A percentile compares a stretch with the other conserved stretches of the same genome.
These are phyloP conservation scores for Himalopsyche japonica DNA, from an alignment of 2,888 invertebrate species.

Conservation along the genomic window DNA sequence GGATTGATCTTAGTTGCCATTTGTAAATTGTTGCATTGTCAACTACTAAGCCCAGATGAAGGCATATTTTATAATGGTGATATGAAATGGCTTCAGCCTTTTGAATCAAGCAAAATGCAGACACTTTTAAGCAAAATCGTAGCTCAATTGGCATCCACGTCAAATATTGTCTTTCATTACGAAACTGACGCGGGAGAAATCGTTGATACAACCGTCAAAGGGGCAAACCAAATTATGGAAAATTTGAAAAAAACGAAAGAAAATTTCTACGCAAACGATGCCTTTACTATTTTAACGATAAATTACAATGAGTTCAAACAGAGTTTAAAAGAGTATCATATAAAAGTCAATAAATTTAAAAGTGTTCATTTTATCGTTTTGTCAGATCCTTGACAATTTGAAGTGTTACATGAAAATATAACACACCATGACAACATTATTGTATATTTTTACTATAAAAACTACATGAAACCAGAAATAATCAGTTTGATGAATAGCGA, in stretches of 20 bases:
- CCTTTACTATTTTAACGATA: not conserved
- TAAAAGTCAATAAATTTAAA: not conserved
- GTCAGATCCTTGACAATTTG: not conserved
- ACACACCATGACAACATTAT: not conserved
- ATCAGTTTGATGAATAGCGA: not conserved
- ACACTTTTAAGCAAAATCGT: not conserved
- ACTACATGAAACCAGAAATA: not conserved
- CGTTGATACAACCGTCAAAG: conserved; percentile 1
- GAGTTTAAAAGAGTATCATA: not conserved
- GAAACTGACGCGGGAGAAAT: not conserved
- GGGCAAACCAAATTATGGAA: not conserved
- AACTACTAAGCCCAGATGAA: too few species aligned
- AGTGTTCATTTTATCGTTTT: conserved; percentile 2
- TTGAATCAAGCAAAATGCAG: not conserved
- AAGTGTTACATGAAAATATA: not conserved
- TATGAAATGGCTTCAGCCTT: not conserved
- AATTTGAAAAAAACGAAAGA: not conserved
- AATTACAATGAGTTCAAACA: not conserved
- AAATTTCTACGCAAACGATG: not conserved
- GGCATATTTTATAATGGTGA: not conserved
- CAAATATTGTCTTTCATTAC: conserved; percentile 12
- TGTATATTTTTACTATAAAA: not conserved
- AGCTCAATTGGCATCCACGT: not conserved
- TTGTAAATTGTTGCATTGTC: too few species aligned
- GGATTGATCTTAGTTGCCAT: too few species aligned